Evolutionary conservation across 2,797 vertebrate genomes (phyloP), one percentile per base, ranked within the genome.

Genomic region (Synanceia verrucosa): DNA sequence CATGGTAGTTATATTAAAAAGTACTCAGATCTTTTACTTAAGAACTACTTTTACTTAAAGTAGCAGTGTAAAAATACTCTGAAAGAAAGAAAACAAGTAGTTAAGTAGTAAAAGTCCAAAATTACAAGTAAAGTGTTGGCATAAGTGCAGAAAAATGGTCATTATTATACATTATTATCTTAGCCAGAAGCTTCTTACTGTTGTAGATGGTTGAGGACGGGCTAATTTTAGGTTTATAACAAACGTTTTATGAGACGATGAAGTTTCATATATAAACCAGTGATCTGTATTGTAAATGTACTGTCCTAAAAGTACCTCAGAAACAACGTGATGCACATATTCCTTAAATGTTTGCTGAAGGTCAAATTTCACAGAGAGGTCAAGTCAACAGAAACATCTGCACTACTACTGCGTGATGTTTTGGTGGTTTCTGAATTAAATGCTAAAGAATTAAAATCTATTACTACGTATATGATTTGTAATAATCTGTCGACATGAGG

Each of bases 301-400:
- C 6, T 4, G 28, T 29, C n/a, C n/a, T n/a, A n/a, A n/a, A n/a
- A n/a, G n/a, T n/a, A n/a, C n/a, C 26, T 50, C 10, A 53, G 23
- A 62, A 65, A 56, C 44, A 70, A 65, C 24, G 23, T 21, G 11
- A 24, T 53, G 36, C 5, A 18, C 7, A 26, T 59, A 33, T 44
- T 39, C 19, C 10, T 24, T 26, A 19, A 24, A 57, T 78, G 56
- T 79, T 75, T 81, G 28, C 14, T 13, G 34, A 41, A 46, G 51
- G 48, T 73, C 41, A 65, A 43, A 60, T 43, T 39, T 36, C 28
- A 39, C 48, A 58, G n/a, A n/a, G n/a, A n/a, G 33, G 6, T 33
- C 18, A 51, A 24, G 6, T 31, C 46, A 21, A 53, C 47, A 70
- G 43, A 47, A 0, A 0, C 23, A 26, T 43, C 50, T 33, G 29